These are phyloP conservation scores for Tangara arthus DNA, from an alignment of 2,797 vertebrate genomes.

Conservation along the genomic window DNA sequence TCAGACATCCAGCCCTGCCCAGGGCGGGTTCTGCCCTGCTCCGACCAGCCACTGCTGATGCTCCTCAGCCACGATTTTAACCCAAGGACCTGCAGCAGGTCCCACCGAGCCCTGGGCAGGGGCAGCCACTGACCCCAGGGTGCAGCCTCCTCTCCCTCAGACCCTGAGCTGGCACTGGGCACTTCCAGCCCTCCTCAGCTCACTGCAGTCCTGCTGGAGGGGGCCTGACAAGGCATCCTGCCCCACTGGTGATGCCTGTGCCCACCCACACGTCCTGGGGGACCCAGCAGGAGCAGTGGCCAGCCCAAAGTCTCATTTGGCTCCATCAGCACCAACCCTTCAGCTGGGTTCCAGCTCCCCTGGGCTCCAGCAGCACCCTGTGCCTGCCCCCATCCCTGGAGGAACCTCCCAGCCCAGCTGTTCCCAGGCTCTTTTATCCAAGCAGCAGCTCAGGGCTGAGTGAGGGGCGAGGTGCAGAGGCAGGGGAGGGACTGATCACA, in stretches of 20 bases:
- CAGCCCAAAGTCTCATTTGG: fast-evolving
- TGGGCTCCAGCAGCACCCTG: fast-evolving
- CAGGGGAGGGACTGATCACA: neutral
- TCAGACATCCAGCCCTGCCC: neutral
- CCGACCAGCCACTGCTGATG: neutral
- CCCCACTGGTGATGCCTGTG: neutral
- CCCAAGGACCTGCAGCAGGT: neutral
- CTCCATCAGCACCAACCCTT: neutral
- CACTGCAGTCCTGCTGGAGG: neutral
- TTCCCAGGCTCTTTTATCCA: neutral
- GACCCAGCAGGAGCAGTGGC: neutral
- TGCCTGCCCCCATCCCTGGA: fast-evolving
- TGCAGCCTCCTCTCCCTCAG: neutral
- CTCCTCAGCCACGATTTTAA: neutral
- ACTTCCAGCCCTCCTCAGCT: fast-evolving
- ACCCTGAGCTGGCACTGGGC: neutral
- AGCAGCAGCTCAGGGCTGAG: neutral
- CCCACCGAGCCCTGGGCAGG: fast-evolving
- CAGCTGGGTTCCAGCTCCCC: neutral
- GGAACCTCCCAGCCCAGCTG: fast-evolving
- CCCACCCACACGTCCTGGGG: fast-evolving
- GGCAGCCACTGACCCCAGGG: neutral
- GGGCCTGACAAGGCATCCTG: neutral
- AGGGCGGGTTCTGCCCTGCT: neutral
- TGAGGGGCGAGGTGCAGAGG: fast-evolving